phyloP scores from a whole-genome alignment of 2,888 invertebrate genomes.

The Hyposoter didymator region DNA sequence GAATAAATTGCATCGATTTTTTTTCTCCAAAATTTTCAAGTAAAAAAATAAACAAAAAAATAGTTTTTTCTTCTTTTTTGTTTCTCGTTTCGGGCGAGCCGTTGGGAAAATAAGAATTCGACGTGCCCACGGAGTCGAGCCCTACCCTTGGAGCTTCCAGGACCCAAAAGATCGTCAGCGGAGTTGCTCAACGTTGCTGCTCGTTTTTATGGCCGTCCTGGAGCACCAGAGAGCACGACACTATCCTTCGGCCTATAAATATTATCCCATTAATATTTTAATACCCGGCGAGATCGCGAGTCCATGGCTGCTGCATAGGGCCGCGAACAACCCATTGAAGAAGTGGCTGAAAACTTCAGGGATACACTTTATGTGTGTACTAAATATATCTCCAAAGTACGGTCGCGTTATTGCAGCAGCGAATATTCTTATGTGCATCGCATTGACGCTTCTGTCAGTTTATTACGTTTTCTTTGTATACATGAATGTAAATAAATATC shows the following conservation, averaged over 20 bases:
- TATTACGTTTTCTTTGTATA: background rate
- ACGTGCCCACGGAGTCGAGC: slow-evolving; percentile 34
- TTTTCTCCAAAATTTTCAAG: background rate
- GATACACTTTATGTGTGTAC: slow-evolving; percentile 56
- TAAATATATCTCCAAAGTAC: slow-evolving; percentile 62
- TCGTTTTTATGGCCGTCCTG: slow-evolving; percentile 67
- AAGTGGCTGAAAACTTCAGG: slow-evolving; percentile 14
- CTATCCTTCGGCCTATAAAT: slow-evolving; percentile 69
- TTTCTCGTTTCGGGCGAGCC: slow-evolving; percentile 33
- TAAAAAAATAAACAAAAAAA: background rate
- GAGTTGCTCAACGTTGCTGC: slow-evolving; percentile 61
- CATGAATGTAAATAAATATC: slow-evolving; percentile 16
- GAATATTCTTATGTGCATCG: slow-evolving; percentile 42
- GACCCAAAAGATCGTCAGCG: background rate
- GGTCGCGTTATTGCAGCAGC: slow-evolving; percentile 57
- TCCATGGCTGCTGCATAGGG: slow-evolving; percentile 48
- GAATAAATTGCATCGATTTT: background rate
- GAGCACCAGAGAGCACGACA: slow-evolving; percentile 23
- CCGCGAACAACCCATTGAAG: slow-evolving; percentile 32
- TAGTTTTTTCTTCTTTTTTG: slow-evolving; percentile 1
- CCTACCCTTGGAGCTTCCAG: slow-evolving; percentile 36
- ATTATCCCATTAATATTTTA: slow-evolving; percentile 76
- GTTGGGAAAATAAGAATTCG: slow-evolving; percentile 53
- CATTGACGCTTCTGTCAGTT: slow-evolving; percentile 35
- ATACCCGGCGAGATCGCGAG: slow-evolving; percentile 66